Percentiles rank a stretch among this genome's conserved stretches.
Evolutionary conservation across 2,888 invertebrate species (phyloP).

Genomic region (Sarcophaga caerulescens): DNA sequence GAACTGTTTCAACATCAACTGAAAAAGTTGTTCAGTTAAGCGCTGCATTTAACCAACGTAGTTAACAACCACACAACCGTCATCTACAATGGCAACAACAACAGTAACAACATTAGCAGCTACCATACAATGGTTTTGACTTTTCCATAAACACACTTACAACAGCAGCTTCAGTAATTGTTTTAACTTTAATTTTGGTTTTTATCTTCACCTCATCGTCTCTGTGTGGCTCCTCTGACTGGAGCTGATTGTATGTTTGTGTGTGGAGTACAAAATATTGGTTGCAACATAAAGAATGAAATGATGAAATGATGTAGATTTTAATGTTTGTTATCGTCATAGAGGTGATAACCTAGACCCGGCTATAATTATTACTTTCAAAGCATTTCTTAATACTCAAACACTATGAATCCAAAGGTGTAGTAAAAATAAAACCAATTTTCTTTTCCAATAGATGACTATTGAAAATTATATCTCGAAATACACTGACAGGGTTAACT

Average conservation of each 20-base stretch:
- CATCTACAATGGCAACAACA: conserved; percentile 30
- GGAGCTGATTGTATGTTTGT: not conserved
- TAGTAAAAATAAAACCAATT: no score
- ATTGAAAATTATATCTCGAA: no score
- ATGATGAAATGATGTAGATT: conserved; percentile 54
- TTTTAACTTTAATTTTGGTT: conserved; percentile 27
- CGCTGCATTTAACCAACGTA: conserved; percentile 44
- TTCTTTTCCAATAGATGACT: no score
- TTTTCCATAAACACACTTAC: conserved; percentile 19
- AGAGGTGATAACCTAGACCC: no score
- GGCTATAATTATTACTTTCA: no score
- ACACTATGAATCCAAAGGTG: no score
- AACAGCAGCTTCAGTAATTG: conserved; percentile 25
- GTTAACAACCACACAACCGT: conserved; percentile 15
- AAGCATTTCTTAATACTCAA: no score
- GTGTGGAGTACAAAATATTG: conserved; percentile 48
- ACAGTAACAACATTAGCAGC: conserved; percentile 1
- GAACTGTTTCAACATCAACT: conserved; percentile 60
- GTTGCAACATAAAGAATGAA: conserved; percentile 62
- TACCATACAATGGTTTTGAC: conserved; percentile 28
- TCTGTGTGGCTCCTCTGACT: not conserved
- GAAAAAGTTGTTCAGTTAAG: conserved; percentile 52
- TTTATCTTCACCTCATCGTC: conserved; percentile 36
- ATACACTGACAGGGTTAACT: no score
- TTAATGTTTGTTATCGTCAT: not conserved